Percentiles rank a stretch among this genome's conserved stretches.
phyloP scores from a whole-genome alignment of 92 coral and sea anemone genomes.

The Pocillopora grandis region DNA sequence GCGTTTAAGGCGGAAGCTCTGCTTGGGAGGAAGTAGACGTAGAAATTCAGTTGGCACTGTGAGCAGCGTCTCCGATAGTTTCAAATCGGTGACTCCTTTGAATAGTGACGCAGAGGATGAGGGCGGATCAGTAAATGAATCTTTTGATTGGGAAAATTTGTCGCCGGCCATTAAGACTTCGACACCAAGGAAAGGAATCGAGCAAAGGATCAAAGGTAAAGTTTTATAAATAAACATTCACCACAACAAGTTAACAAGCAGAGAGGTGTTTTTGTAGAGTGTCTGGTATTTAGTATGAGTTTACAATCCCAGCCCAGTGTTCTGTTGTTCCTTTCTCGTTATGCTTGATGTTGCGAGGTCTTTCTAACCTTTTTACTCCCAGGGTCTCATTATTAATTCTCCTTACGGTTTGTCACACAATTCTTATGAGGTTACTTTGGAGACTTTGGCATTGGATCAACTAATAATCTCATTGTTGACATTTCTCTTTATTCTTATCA shows the following conservation, averaged over 20 bases:
- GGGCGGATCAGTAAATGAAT: slow-evolving; percentile 1
- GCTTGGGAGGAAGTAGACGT: slow-evolving; percentile 13
- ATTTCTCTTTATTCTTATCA: too few species aligned
- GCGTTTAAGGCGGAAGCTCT: slow-evolving; percentile 8
- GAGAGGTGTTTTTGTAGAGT: neutral
- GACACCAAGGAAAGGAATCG: slow-evolving; percentile 15
- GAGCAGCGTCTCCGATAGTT: slow-evolving; percentile 60
- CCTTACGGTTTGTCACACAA: too few species aligned
- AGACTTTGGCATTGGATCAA: too few species aligned
- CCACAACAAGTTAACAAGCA: neutral
- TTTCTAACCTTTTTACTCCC: too few species aligned
- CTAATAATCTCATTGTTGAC: too few species aligned
- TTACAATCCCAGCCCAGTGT: too few species aligned
- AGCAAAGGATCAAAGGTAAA: slow-evolving; percentile 16
- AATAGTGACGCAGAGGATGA: slow-evolving; percentile 24
- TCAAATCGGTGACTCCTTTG: slow-evolving; percentile 66
- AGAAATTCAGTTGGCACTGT: slow-evolving; percentile 16
- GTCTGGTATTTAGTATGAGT: neutral
- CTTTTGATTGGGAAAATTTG: slow-evolving; percentile 9
- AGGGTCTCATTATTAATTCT: too few species aligned
- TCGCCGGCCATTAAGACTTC: slow-evolving; percentile 9
- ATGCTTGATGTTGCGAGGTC: too few species aligned
- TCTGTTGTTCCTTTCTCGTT: too few species aligned
- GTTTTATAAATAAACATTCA: too few species aligned
- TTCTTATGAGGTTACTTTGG: too few species aligned